A percentile compares a stretch with the other conserved stretches of the same genome.
Conservation (phyloP, 2,888 invertebrate species). For the Ophion costatus region DNA sequence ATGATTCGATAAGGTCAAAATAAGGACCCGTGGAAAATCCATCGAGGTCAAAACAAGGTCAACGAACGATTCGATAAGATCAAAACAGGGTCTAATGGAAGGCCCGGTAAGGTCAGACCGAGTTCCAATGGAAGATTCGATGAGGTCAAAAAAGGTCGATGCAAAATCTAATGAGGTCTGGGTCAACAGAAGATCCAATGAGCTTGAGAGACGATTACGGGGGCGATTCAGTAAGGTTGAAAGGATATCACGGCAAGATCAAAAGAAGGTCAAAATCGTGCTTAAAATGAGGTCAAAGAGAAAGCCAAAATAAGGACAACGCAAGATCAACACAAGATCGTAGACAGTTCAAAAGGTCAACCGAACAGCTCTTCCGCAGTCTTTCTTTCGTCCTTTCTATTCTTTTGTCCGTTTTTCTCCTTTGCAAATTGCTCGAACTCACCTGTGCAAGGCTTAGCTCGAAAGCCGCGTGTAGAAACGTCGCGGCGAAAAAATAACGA, state of each 20-base stretch:
- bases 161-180: no score
- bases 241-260: no score
- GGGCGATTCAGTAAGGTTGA: no score
- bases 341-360: background rate
- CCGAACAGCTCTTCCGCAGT: background rate
- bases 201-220: no score
- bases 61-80: background rate
- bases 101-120: no score
- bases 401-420: background rate
- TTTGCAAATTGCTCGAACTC: conserved; percentile 45
- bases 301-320: no score
- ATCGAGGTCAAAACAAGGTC: background rate
- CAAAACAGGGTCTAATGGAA: background rate
- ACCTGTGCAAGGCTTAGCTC: conserved; percentile 72
- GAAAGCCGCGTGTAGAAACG: conserved; percentile 69
- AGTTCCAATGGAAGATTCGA: no score
- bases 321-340: background rate
- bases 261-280: no score
- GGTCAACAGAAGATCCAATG: no score
- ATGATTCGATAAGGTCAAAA: background rate
- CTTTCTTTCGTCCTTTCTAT: background rate
- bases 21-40: background rate
- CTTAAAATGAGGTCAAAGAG: background rate
- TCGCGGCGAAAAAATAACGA: conserved; percentile 59
- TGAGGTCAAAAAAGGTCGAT: no score